phyloP scores from a whole-genome alignment of 2,113 vertebrate genomes.

The Tachycineta bicolor region DNA sequence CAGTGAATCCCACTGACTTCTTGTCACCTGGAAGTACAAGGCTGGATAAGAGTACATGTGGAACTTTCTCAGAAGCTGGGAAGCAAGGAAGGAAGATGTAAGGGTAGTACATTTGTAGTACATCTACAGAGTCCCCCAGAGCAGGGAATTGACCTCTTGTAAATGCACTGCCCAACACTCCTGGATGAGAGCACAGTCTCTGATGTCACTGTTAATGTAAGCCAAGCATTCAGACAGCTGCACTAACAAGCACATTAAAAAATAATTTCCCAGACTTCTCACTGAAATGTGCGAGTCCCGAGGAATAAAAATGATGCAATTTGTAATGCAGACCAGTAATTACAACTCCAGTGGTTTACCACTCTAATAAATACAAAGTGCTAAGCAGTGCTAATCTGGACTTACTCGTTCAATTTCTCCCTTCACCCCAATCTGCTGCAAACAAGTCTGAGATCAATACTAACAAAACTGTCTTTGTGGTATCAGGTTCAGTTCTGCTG shows the following conservation, averaged over 20 bases:
- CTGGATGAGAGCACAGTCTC: background rate
- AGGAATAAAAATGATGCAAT: background rate
- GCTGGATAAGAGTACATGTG: background rate
- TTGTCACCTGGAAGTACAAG: background rate
- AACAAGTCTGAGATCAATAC: constrained; percentile 50
- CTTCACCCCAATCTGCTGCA: constrained; percentile 2
- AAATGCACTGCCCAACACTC: background rate
- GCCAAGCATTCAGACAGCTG: background rate
- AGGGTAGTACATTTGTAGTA: background rate
- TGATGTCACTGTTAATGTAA: background rate
- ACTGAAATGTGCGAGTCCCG: background rate
- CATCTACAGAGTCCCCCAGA: background rate
- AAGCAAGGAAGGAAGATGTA: background rate
- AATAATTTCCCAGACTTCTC: background rate
- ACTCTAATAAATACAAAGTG: constrained; percentile 37
- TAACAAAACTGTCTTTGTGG: constrained; percentile 35
- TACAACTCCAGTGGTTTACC: constrained; percentile 35
- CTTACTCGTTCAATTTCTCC: constrained; percentile 24
- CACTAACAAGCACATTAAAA: constrained; percentile 5
- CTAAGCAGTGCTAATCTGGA: background rate
- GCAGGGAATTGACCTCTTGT: background rate
- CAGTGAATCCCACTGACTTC: background rate
- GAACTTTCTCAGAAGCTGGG: background rate
- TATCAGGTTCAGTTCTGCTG: constrained; percentile 22
- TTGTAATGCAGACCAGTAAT: constrained; percentile 31